These are phyloP conservation scores for Erynnis tages DNA, from an alignment of 2,888 invertebrate species.

Conservation along the genomic window DNA sequence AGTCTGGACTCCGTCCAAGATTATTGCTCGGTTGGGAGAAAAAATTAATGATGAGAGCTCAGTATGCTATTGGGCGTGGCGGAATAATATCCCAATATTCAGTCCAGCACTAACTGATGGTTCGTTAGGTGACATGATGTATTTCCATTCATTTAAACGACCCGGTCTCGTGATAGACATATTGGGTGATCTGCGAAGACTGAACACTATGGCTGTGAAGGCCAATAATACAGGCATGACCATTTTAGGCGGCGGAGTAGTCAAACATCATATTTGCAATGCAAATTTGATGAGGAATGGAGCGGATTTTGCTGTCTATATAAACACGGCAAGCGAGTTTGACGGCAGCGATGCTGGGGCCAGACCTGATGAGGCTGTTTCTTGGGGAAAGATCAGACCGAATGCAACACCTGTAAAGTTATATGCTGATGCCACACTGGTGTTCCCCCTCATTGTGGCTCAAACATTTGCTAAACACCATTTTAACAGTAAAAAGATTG, in stretches of 20 bases:
- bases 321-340: constrained; percentile 97
- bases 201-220: constrained; percentile 97
- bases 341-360: constrained; percentile 99
- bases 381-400: constrained; percentile 98
- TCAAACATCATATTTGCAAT: constrained; percentile 99
- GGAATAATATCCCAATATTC: constrained; percentile 98
- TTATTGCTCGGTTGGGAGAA: constrained; percentile 88
- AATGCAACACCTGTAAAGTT: constrained; percentile 95
- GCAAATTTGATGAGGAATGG: constrained; percentile 99
- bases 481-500: constrained; percentile 78
- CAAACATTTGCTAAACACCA: constrained; percentile 95
- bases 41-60: constrained; percentile 95
- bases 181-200: constrained; percentile 91
- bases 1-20: constrained; percentile 91
- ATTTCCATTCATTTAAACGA: constrained; percentile 96
- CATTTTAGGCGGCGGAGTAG: constrained; percentile 96
- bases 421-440: constrained; percentile 95
- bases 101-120: constrained; percentile 99
- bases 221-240: constrained; percentile 97
- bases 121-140: constrained; percentile 99
- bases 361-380: constrained; percentile 98
- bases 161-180: constrained; percentile 97
- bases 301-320: constrained; percentile 96
- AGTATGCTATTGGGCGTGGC: constrained; percentile 98
- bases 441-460: constrained; percentile 96